Percentiles rank a stretch among this genome's conserved stretches.
Evolutionary conservation across 2,888 invertebrate species (phyloP).

Genomic region (Diplolepis rosae): DNA sequence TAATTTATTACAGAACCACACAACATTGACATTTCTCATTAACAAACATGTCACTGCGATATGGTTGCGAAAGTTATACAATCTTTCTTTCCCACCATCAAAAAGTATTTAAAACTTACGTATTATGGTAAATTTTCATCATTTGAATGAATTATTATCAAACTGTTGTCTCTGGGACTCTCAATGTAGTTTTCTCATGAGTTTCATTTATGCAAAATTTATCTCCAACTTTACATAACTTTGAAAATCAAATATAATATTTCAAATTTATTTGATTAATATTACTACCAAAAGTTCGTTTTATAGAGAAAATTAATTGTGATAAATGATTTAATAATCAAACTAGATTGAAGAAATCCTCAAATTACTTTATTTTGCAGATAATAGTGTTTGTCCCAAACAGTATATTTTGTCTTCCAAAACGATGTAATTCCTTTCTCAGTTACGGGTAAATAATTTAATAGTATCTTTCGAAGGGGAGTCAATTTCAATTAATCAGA

Average conservation of each 20-base stretch:
- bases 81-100: not conserved
- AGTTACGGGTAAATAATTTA: not conserved
- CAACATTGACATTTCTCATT: conserved; percentile 13
- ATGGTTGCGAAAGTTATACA: conserved; percentile 8
- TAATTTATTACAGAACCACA: not conserved
- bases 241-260: not conserved
- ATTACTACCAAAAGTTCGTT: too few species aligned
- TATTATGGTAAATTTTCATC: not conserved
- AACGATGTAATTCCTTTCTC: not conserved
- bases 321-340: too few species aligned
- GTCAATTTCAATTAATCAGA: conserved; percentile 26
- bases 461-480: not conserved
- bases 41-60: not conserved
- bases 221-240: not conserved
- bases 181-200: not conserved
- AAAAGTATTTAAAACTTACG: not conserved
- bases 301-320: too few species aligned
- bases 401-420: not conserved
- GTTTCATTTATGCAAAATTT: not conserved
- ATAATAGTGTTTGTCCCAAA: not conserved
- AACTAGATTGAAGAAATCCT: not conserved
- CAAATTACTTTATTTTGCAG: too few species aligned
- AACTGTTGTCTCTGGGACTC: not conserved
- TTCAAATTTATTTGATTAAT: not conserved
- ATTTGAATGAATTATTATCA: not conserved